Evolutionary conservation across 2,888 invertebrate species (phyloP).

Genomic region (Callosobruchus maculatus): DNA sequence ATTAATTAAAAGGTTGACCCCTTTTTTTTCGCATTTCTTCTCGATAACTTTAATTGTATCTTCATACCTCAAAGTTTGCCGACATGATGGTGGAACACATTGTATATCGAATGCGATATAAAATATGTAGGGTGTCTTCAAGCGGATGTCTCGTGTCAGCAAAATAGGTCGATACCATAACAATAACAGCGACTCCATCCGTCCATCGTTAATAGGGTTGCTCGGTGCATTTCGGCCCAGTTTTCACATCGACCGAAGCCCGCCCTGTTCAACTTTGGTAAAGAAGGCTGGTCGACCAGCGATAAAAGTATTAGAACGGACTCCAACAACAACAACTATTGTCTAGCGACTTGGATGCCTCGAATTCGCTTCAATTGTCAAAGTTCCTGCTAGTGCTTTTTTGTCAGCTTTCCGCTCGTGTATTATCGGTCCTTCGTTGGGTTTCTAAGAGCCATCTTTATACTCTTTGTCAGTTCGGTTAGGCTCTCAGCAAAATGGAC

Average conservation of each 20-base stretch:
- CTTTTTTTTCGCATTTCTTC: no score
- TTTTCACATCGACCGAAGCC: background rate
- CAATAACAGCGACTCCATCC: background rate
- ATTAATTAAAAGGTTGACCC: no score
- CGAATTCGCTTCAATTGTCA: background rate
- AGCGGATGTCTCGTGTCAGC: background rate
- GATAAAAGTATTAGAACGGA: background rate
- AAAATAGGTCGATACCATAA: background rate
- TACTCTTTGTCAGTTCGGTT: background rate
- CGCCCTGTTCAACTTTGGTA: background rate
- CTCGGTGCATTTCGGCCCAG: background rate
- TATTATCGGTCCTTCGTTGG: background rate
- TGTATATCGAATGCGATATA: background rate
- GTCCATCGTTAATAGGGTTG: background rate
- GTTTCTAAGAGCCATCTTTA: background rate
- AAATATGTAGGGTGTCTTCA: background rate
- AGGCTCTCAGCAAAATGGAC: background rate
- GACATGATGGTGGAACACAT: no score
- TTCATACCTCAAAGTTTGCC: no score
- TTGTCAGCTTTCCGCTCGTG: background rate
- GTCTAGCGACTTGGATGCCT: background rate
- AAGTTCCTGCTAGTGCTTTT: background rate
- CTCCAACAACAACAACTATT: background rate
- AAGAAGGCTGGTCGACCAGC: background rate
- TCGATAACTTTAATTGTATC: no score